Evolutionary conservation across 1,140 invertebrate species (phyloP), one percentile per base, ranked within the genome.

Genomic region (Solenopsis fugax): DNA sequence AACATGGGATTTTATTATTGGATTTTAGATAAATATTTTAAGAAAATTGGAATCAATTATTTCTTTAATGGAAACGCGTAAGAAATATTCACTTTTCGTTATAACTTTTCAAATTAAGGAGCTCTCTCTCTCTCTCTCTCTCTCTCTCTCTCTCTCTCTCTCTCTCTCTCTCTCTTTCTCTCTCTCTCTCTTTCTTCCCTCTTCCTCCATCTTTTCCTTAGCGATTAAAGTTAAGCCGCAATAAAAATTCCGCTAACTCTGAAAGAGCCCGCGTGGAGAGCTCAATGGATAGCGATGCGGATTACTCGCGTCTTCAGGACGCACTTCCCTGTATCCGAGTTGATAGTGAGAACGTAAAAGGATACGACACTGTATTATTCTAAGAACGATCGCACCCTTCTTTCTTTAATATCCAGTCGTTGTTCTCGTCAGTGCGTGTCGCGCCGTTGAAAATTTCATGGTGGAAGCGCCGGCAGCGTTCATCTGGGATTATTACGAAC

Each of bases 391-490:
- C 67, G 24, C 67, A 65, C 24, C 18, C 80, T 50, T 29, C 24
- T 56, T 24, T 71, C 37, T 72, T 48, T 64, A 72, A 67, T 64
- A 85, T 88, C 37, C 34, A 48, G 48, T 72, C 50, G 78, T 71
- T n/a, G 78, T 45, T 73, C 71, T 24, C 87, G 37, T 58, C 71
- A 52, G 72, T 65, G 52, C 48, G 73, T 60, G 13, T 82, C 37
- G 37, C 34, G 64, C 5, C 18, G 64, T 85, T 89, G 65, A 89
- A 65, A 56, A 77, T 82, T 73, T 73, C 58, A 81, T 12, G 37
- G 86, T 21, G 21, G 45, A 72, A 82, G 29, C 65, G 77, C 56
- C 67, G 29, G n/a, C 48, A 54, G 37, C 78, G 77, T 82, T 73
- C 78, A 71, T 62, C 64, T 56, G 65, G 67, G 50, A 73, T 82